phyloP scores from a whole-genome alignment of 2,888 invertebrate species.

The Cerastis leucographa region DNA sequence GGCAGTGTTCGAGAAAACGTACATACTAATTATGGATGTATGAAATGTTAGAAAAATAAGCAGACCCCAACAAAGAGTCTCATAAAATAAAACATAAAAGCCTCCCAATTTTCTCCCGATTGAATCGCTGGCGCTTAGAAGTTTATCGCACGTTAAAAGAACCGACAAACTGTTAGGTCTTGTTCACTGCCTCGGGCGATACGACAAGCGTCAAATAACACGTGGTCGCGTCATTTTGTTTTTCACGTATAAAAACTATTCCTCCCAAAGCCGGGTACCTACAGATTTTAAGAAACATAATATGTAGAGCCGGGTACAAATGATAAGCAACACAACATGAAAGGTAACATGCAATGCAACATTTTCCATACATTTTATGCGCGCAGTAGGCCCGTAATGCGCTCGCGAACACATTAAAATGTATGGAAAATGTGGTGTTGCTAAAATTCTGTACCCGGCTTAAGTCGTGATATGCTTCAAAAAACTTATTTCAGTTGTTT shows the following conservation, averaged over 20 bases:
- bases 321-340: too few relatives aligned
- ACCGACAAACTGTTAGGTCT: constrained; percentile 15
- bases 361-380: too few relatives aligned
- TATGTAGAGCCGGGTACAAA: too few relatives aligned
- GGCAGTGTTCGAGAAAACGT: too few relatives aligned
- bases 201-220: not conserved
- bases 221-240: not conserved
- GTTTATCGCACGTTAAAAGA: constrained; percentile 52
- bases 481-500: not conserved
- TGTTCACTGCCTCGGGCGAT: not conserved
- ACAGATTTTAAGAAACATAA: too few relatives aligned
- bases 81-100: constrained; percentile 34
- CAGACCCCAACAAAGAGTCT: not conserved
- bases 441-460: too few relatives aligned
- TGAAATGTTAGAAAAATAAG: not conserved
- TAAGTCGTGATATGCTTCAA: not conserved
- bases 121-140: constrained; percentile 14
- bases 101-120: constrained; percentile 23
- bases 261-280: too few relatives aligned
- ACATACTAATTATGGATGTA: not conserved
- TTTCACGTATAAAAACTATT: too few relatives aligned
- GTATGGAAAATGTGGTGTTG: too few relatives aligned
- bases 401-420: too few relatives aligned
- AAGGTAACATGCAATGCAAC: too few relatives aligned
- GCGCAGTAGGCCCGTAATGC: too few relatives aligned